Base-by-base conservation (phyloP, 2,113 vertebrate species). In the Bubo scandiacus region DNA sequence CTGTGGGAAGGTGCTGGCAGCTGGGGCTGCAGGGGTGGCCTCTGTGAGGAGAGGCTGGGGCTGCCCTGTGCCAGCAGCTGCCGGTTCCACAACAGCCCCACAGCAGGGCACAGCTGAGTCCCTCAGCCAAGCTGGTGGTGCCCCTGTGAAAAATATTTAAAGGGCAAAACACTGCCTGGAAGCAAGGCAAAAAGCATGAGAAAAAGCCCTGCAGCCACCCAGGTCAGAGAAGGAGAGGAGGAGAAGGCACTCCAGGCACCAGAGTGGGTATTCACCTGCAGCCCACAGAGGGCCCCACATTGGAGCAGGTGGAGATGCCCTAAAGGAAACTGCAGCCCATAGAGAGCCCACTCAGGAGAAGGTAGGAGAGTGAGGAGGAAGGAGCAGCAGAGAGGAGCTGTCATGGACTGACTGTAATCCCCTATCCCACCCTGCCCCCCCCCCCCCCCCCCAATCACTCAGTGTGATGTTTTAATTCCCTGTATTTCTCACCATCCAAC, bases 251-350 rank as follows among this genome's bases (percentile, higher is more conserved):
- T 62, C 17, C 34, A 19, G 27, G 13, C 38, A 13, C 17, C 5
- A 1, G 26, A 68, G 20, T 20, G 1, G 16, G 4, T 32, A 21
- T 27, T 34, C 15, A 19, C 8, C 23, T 25, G 25, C 27, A 71
- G n/a, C 43, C 68, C 5, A 2, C 5, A 4, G 23, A 23, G 23
- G n/a, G 51, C 32, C 79, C 55, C 26, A 63, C 0, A 0, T 11
- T 32, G 36, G 32, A 45, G 54, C 17, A 45, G n/a, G 30, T n/a
- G 15, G 52, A 17, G 20, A n/a, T 45, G 29, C 34, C 40, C 55
- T 55, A 57, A 65, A 70, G 27, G 19, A 58, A 66, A 55, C 25
- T 29, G 34, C 21, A 74, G 72, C n/a, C 16, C 10, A 8, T 4
- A 42, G 47, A 78, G 34, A n/a, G 21, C 18, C 78, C 20, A 14